Percentiles rank a stretch among this genome's conserved stretches.
phyloP scores from a whole-genome alignment of 2,797 vertebrate genomes.

The Potorous gilbertii region DNA sequence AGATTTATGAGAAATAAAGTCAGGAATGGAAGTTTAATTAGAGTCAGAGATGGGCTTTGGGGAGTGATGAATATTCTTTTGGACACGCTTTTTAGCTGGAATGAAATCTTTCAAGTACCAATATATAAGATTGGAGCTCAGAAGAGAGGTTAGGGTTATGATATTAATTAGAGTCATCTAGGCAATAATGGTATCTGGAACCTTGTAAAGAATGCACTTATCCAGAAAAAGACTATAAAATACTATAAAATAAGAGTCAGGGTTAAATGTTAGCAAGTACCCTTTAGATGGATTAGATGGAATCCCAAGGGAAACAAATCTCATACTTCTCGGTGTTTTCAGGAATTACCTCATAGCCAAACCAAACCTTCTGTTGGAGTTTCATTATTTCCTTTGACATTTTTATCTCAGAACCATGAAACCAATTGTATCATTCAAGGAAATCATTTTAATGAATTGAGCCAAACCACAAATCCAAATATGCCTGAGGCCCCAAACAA shows the following conservation, averaged over 20 bases:
- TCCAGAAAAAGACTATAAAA: not conserved
- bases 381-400: conserved; percentile 35
- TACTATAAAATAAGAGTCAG: too few relatives aligned
- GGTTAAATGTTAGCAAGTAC: not conserved
- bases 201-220: not conserved
- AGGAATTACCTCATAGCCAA: not conserved
- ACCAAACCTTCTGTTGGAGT: not conserved
- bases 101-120: not conserved
- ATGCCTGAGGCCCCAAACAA: conserved; percentile 58
- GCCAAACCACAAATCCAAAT: conserved; percentile 44
- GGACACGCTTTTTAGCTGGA: not conserved
- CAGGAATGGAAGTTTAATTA: not conserved
- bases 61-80: not conserved
- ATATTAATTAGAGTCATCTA: not conserved
- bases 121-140: not conserved
- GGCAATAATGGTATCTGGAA: not conserved
- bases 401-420: conserved; percentile 64
- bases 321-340: not conserved
- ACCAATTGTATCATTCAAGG: conserved; percentile 58
- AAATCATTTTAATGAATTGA: conserved; percentile 67
- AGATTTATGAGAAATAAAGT: not conserved
- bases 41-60: not conserved
- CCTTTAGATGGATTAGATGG: not conserved
- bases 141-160: not conserved
- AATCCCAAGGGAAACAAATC: not conserved